Evolutionary conservation across 2,113 vertebrate species (phyloP), one percentile per base, ranked within the genome.

Genomic region (Sclerurus mexicanus): DNA sequence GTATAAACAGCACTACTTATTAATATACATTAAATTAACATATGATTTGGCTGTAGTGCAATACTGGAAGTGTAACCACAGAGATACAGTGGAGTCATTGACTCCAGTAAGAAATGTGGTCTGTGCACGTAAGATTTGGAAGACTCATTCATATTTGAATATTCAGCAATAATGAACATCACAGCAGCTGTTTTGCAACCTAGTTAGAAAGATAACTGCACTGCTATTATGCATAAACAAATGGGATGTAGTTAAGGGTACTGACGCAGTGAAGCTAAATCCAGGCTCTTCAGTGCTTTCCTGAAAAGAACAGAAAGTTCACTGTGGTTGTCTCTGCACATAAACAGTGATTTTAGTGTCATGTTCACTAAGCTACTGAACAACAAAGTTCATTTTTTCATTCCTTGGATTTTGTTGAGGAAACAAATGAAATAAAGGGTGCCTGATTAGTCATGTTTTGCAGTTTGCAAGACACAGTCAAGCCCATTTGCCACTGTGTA

Each of bases 51-150:
- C 19, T 50, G 6, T 12, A 24, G 46, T 17, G 74, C 74, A 72
- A 64, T 30, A 6, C 7, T 14, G 12, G 17, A 68, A 75, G 17
- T 16, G 11, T 25, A 81, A 55, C 19, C 39, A 59, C 15, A 46
- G 35, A 14, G 50, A 76, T 72, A 37, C 2, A 4, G 10, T 62
- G 27, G 4, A 67, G 37, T 55, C 20, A 4, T n/a, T 21, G 12
- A 27, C 16, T 63, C 28, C 74, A 71, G 64, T 44, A 47, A 52
- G 0, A 3, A 18, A 16, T 0, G 0, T 46, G 21, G 10, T 23
- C 68, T 58, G 17, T 33, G 5, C 35, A 58, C 21, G 10, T 18
- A 21, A 46, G 16, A 31, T 37, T 56, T 55, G 23, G 53, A 68
- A 84, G 33, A 28, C 4, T 50, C 53, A 40, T 13, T 78, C 16